phyloP scores from a whole-genome alignment of 2,888 invertebrate genomes.

The Drosophila colorata region DNA sequence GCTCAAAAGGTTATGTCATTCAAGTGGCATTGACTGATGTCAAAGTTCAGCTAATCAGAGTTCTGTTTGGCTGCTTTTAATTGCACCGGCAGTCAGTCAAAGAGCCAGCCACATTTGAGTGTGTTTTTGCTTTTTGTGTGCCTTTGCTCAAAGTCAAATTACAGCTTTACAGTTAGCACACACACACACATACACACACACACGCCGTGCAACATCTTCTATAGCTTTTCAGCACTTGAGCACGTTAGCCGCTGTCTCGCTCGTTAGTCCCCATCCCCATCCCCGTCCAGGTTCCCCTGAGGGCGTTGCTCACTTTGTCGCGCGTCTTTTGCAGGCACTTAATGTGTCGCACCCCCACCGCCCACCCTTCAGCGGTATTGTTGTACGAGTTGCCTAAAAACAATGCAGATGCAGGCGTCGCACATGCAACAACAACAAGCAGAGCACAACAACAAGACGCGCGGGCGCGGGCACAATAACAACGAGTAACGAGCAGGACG shows the following conservation, averaged over 20 bases:
- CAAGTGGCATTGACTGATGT: conserved; percentile 14
- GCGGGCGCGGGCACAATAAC: conserved; percentile 9
- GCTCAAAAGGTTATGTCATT: conserved; percentile 21
- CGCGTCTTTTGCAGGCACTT: conserved; percentile 79
- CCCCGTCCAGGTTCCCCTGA: conserved; percentile 4
- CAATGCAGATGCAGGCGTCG: conserved; percentile 66
- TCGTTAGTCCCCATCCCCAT: conserved; percentile 2
- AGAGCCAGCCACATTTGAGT: background rate
- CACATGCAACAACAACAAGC: conserved; percentile 38
- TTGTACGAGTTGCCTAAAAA: conserved; percentile 59
- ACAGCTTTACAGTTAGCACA: conserved; percentile 3
- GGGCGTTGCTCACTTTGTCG: conserved; percentile 64
- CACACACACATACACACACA: conserved; percentile 1
- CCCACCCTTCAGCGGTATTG: conserved; percentile 34
- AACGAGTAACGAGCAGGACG: conserved; percentile 32
- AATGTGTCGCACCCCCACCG: conserved; percentile 56
- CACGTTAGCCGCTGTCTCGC: conserved; percentile 55
- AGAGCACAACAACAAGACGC: conserved; percentile 13
- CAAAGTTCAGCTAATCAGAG: conserved; percentile 41
- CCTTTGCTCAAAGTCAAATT: conserved; percentile 23
- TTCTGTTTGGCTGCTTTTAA: conserved; percentile 13
- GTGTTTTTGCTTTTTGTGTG: background rate
- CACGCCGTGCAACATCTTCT: conserved; percentile 5
- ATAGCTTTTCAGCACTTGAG: conserved; percentile 64
- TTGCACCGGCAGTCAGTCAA: conserved; percentile 4